Evolutionary conservation across 2,113 vertebrate species (phyloP).

Genomic region (Cyrtonyx montezumae): DNA sequence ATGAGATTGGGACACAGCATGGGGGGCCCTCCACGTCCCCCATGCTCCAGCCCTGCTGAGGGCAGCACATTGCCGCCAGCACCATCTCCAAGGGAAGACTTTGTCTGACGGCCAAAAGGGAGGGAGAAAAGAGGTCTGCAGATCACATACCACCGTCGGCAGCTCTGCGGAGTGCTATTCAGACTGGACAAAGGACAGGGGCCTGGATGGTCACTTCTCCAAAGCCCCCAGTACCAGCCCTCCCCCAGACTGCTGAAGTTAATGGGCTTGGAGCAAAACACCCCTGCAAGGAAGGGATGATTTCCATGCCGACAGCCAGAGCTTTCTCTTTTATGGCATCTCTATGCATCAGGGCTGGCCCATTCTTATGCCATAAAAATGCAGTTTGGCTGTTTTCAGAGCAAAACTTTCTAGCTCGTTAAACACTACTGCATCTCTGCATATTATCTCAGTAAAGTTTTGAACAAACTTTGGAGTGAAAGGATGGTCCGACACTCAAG

Average conservation of each 20-base stretch:
- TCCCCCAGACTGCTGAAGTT: not conserved
- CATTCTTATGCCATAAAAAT: not conserved
- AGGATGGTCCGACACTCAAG: not conserved
- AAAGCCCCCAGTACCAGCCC: not conserved
- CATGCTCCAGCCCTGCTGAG: not conserved
- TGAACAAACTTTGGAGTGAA: not conserved
- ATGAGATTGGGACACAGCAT: rapidly evolving
- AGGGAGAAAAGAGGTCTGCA: conserved; percentile 17
- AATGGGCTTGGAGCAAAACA: not conserved
- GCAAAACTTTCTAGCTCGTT: not conserved
- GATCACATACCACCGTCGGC: not conserved
- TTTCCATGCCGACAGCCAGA: not conserved
- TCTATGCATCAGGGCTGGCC: not conserved
- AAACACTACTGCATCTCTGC: not conserved
- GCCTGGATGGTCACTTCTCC: not conserved
- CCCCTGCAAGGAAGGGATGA: not conserved
- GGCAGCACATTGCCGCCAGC: rapidly evolving
- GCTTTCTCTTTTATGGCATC: not conserved
- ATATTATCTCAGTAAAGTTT: not conserved
- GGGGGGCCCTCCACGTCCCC: not conserved
- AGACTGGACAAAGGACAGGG: conserved; percentile 9
- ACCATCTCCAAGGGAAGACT: not conserved
- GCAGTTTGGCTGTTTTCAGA: not conserved
- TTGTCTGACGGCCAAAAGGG: not conserved
- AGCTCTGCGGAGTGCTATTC: not conserved